phyloP scores from a whole-genome alignment of 2,113 vertebrate species.

The Polyodon spathula region DNA sequence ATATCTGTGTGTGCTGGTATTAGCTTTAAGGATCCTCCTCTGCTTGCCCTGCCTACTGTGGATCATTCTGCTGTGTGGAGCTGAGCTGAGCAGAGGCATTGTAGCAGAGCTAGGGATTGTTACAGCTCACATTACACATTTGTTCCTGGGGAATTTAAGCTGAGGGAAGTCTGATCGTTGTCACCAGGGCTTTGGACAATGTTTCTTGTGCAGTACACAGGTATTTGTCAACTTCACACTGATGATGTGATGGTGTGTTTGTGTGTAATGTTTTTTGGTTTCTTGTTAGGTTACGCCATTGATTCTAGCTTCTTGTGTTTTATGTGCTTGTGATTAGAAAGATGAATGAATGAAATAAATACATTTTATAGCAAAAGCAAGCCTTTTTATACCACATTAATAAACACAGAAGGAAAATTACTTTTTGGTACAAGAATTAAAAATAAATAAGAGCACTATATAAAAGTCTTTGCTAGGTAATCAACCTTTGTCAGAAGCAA shows the following conservation, averaged over 20 bases:
- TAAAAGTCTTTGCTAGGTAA: no score
- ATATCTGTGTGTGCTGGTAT: conserved; percentile 24
- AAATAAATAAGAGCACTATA: no score
- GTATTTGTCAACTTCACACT: conserved; percentile 39
- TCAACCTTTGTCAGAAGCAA: no score
- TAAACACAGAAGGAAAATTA: no score
- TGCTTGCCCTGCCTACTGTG: conserved; percentile 44
- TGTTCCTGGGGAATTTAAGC: conserved; percentile 15
- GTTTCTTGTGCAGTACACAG: conserved; percentile 71
- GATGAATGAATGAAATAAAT: not conserved
- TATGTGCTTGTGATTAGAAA: not conserved
- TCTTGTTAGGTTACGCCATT: not conserved
- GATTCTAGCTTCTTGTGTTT: not conserved
- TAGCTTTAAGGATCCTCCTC: conserved; percentile 49
- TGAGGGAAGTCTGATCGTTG: conserved; percentile 29
- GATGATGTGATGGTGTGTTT: not conserved
- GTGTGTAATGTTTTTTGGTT: not conserved
- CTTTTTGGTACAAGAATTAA: no score
- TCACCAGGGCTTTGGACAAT: conserved; percentile 45
- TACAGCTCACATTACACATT: conserved; percentile 26
- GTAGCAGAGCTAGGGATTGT: conserved; percentile 35
- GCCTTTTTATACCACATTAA: no score
- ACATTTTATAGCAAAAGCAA: no score
- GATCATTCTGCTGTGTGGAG: conserved; percentile 47
- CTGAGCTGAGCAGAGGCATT: conserved; percentile 25